Evolutionary conservation across 2,888 invertebrate genomes (phyloP).

Genomic region (Seira sanloemensis): DNA sequence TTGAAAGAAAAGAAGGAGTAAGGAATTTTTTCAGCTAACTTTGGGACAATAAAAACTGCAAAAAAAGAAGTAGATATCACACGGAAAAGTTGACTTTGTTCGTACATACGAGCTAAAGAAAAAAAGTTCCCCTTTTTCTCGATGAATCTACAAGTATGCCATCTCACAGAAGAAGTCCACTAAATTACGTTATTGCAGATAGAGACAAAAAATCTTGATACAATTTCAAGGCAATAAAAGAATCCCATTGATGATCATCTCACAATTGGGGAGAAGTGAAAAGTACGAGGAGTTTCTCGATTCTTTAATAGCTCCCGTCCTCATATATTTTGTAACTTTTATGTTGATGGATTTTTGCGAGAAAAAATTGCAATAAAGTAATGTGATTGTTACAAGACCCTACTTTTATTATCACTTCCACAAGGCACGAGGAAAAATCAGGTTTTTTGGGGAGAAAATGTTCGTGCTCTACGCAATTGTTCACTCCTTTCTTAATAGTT

Average conservation of each 20-base stretch:
- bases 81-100: not conserved
- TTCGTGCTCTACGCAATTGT: not conserved
- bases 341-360: not conserved
- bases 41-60: not conserved
- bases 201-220: not conserved
- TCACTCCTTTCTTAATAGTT: not conserved
- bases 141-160: not conserved
- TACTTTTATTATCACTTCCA: not conserved
- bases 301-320: not conserved
- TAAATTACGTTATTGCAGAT: not conserved
- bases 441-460: not conserved
- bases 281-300: not conserved
- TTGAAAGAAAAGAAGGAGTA: not conserved
- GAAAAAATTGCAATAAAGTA: not conserved
- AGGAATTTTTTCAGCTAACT: conserved; percentile 7
- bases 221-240: not conserved
- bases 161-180: not conserved
- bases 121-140: not conserved
- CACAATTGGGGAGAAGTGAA: not conserved
- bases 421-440: not conserved
- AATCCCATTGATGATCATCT: not conserved
- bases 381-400: not conserved
- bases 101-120: not conserved
- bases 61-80: not conserved
- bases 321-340: not conserved